Evolutionary conservation across 2,113 vertebrate species (phyloP), one percentile per base, ranked within the genome.

Genomic region (Thymallus thymallus): DNA sequence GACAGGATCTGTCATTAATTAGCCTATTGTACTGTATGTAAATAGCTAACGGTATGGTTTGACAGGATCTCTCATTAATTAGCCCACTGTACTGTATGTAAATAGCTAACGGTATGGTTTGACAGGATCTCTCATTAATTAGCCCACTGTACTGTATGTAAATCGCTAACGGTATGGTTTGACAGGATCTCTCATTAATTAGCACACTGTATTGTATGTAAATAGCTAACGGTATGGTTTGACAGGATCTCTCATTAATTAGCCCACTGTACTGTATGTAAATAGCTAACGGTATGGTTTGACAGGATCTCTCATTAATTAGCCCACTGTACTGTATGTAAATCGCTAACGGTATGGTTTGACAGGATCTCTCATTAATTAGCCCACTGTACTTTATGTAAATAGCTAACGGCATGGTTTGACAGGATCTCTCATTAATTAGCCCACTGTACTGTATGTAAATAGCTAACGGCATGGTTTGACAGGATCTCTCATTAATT

Each of bases 111-210:
- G 68, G 75, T 70, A 71, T 23, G 2, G 71, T n/a, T 58, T 29
- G 29, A 76, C 71, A 75, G 68, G 4, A 55, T 60, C n/a, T n/a
- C n/a, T n/a, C 35, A 7, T n/a, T n/a, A 5, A 73, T 64, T 48
- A 29, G 4, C 30, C 30, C 5, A 4, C 30, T 30, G 32, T 35
- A 35, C 32, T 35, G 32, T 7, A 35, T 10, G 55, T 48, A 13
- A 62, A 75, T 56, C n/a, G 69, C 55, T 68, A 60, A 46, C 55
- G 68, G 75, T 70, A 71, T 23, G 2, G 71, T n/a, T 58, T 29
- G 29, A 76, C 71, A 75, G 68, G 4, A 55, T 60, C n/a, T n/a
- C n/a, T n/a, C 35, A 7, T n/a, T n/a, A 5, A 73, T 64, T 48
- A 29, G 4, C 30, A 4, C 5, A 4, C 30, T 30, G 32, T 35